phyloP scores from a whole-genome alignment of 35 echinoderm and acorn worm genomes.

The Acanthaster planci region DNA sequence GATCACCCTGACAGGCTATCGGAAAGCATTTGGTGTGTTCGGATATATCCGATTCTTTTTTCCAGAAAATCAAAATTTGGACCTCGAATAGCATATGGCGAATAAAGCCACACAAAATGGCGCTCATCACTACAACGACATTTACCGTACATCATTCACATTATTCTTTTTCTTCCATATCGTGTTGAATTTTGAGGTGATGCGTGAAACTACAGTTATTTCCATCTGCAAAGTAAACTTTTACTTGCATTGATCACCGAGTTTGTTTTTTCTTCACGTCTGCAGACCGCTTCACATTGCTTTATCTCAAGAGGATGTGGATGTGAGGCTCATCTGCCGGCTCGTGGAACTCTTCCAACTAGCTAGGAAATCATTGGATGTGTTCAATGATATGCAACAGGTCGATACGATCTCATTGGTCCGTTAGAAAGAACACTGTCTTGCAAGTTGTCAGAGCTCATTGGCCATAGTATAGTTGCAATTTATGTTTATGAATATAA shows the following conservation, averaged over 20 bases:
- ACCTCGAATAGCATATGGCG: no score
- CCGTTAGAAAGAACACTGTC: neutral
- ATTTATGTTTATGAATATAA: neutral
- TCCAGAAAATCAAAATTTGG: no score
- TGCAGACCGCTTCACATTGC: constrained; percentile 85
- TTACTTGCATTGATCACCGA: neutral
- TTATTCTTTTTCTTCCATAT: no score
- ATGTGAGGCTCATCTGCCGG: constrained; percentile 59
- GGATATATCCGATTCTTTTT: no score
- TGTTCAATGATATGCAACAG: constrained; percentile 91
- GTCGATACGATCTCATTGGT: constrained; percentile 31
- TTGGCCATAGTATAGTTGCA: neutral
- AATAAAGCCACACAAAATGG: no score
- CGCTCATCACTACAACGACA: no score
- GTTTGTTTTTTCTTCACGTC: constrained; percentile 3
- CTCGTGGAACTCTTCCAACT: constrained; percentile 69
- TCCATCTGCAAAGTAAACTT: neutral
- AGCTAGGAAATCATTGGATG: constrained; percentile 70
- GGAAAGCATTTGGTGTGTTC: no score
- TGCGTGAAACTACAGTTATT: no score
- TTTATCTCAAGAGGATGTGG: constrained; percentile 65
- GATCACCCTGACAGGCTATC: no score
- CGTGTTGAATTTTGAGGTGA: no score
- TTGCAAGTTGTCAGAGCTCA: no score
- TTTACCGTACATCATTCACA: no score